Conservation (phyloP, 64 coral and sea anemone genomes). For the Dendrophyllia cribrosa region DNA sequence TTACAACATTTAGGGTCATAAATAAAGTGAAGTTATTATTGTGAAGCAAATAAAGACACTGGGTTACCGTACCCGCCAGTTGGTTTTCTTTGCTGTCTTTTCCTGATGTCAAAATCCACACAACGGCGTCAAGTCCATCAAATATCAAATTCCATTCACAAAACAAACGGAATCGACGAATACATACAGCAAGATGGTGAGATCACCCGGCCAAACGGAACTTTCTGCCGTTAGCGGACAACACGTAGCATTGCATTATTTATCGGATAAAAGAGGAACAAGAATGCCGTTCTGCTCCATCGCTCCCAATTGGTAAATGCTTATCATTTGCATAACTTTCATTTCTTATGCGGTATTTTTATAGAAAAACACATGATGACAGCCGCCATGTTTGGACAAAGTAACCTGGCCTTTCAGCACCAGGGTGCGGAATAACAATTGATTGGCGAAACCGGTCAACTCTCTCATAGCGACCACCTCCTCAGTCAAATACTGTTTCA, state of each 20-base stretch:
- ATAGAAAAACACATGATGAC: not conserved
- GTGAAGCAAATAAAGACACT: not conserved
- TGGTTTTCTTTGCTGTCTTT: not conserved
- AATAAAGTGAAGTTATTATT: no score
- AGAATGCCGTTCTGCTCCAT: not conserved
- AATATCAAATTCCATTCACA: not conserved
- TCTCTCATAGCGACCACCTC: no score
- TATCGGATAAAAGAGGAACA: not conserved
- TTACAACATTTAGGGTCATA: no score
- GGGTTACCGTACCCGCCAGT: constrained; percentile 8
- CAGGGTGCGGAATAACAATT: no score
- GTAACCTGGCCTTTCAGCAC: constrained; percentile 10
- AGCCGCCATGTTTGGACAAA: constrained; percentile 5
- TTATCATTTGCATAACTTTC: constrained; percentile 29
- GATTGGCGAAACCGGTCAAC: no score
- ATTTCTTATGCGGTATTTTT: not conserved
- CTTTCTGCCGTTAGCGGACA: not conserved
- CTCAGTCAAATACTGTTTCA: no score
- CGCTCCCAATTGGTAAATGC: not conserved
- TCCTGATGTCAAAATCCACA: not conserved
- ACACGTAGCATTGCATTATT: constrained; percentile 21
- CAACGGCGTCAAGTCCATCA: not conserved
- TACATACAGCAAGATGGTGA: not conserved
- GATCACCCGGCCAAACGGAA: not conserved
- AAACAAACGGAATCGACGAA: not conserved